Base-by-base conservation (phyloP, 2,797 vertebrate genomes). In the Coregonus ussuriensis region DNA sequence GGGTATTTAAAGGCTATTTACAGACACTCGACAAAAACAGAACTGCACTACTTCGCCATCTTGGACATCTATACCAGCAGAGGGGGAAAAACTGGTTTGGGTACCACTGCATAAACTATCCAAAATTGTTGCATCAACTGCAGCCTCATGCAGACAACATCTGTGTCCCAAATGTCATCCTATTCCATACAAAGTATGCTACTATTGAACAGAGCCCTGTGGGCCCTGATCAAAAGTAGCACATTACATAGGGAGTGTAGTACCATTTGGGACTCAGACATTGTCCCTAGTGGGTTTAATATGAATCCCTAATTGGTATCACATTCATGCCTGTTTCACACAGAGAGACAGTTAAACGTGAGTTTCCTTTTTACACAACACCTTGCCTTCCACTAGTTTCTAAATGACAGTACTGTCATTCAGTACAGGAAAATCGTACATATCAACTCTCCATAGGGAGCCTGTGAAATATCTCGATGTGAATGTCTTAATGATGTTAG, bases 261-360 rank as follows among this genome's bases (percentile, higher is more conserved):
- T 63, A 11, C 21, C 21, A 25, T 63, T 63, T 63, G 21, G 59
- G 21, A 51, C 37, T 7, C 25, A 56, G 71, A 11, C 52, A 56
- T 13, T 29, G 14, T 54, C 29, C 47, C 54, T 11, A 59, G 15
- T 37, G 72, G 25, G 29, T 31, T 52, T 62, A 53, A 47, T 65
- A 31, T 7, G 83, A 72, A 83, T 79, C 75, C 15, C 51, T 89
- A 88, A 90, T 91, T 90, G 88, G 80, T 72, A 52, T 83, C 83
- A 83, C 85, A 84, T 90, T 91, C 88, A 78, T 76, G 83, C 81
- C 75, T 1, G 3, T 70, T 25, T 41, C 75, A 72, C 74, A 72
- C 75, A 83, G 76, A 1, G 41, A 80, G 83, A 77, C 79, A 73
- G 80, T 85, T 89, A 81, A 63, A 25, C 21, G 6, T 25, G n/a